Evolutionary conservation across 2,797 vertebrate species (phyloP).

Genomic region (Chrysocyon brachyurus): DNA sequence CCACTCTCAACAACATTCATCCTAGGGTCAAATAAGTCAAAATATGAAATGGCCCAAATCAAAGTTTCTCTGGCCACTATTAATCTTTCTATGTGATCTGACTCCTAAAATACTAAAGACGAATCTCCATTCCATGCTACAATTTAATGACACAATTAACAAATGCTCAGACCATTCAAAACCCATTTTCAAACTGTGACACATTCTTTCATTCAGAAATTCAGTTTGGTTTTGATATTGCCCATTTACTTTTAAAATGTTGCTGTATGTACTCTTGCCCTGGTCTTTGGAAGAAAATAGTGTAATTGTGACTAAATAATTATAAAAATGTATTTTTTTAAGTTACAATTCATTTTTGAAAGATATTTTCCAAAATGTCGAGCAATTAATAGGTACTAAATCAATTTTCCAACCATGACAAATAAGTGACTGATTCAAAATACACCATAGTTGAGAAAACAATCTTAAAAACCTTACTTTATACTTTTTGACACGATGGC

Average conservation of each 20-base stretch:
- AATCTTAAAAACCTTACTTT: background rate
- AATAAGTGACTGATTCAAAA: slow-evolving; percentile 28
- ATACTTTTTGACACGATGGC: background rate
- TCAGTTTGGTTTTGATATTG: background rate
- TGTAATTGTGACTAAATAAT: background rate
- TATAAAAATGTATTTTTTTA: background rate
- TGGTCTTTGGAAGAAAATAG: background rate
- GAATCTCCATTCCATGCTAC: background rate
- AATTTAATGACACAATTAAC: background rate
- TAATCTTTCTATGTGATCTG: background rate
- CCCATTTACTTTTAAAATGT: background rate
- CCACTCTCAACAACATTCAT: background rate
- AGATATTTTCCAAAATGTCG: background rate
- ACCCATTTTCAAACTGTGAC: background rate
- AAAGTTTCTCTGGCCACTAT: background rate
- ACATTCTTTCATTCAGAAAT: background rate
- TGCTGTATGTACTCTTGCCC: background rate
- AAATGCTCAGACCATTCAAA: background rate
- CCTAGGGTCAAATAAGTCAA: background rate
- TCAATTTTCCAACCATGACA: slow-evolving; percentile 1
- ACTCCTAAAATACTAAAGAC: background rate
- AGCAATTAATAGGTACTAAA: background rate
- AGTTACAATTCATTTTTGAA: slow-evolving; percentile 24
- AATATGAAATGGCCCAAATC: background rate
- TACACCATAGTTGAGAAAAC: background rate